These are phyloP conservation scores for Calosoma granatense DNA, from an alignment of 1,140 invertebrate species.

Conservation along the genomic window DNA sequence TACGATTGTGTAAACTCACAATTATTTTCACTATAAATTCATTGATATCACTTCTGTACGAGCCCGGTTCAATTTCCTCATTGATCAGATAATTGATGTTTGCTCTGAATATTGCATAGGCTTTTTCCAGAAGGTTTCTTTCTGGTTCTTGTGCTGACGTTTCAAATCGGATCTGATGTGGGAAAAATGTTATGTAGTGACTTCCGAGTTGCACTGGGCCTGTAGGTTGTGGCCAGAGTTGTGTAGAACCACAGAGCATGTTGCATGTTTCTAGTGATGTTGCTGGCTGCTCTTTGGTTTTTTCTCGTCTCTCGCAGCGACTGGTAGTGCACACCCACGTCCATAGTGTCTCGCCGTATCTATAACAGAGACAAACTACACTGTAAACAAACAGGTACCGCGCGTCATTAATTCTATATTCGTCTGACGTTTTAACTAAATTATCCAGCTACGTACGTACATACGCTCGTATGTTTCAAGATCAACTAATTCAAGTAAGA, in stretches of 20 bases:
- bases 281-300: neutral
- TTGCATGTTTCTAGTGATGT: constrained; percentile 39
- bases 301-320: constrained; percentile 35
- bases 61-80: neutral
- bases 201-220: constrained; percentile 38
- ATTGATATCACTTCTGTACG: constrained; percentile 33
- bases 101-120: constrained; percentile 36
- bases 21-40: constrained; percentile 40
- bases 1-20: constrained; percentile 37
- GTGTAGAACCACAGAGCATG: constrained; percentile 40
- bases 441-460: neutral
- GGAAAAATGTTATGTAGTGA: constrained; percentile 34
- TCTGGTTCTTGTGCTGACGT: constrained; percentile 22
- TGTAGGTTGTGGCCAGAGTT: constrained; percentile 44
- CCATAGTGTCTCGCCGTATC: constrained; percentile 41
- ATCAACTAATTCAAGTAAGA: neutral
- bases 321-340: constrained; percentile 41
- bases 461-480: neutral
- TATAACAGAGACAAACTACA: constrained; percentile 3
- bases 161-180: constrained; percentile 36
- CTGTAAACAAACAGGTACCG: neutral
- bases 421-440: neutral
- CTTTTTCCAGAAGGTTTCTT: constrained; percentile 33
- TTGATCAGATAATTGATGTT: constrained; percentile 34
- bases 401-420: neutral